These are phyloP conservation scores for Drosophila picticornis DNA, from an alignment of 2,888 invertebrate genomes.

Conservation along the genomic window DNA sequence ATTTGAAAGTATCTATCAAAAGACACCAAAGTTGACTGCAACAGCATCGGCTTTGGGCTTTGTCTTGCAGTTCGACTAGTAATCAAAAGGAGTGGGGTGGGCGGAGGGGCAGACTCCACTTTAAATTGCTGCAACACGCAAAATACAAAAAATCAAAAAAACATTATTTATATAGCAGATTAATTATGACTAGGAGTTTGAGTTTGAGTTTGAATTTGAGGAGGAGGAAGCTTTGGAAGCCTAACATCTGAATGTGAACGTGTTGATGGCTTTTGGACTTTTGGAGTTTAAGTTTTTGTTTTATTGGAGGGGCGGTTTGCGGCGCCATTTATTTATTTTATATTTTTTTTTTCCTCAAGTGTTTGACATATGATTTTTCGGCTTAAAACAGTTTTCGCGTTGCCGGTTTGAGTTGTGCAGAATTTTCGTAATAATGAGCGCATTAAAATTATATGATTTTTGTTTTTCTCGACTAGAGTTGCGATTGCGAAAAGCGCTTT, in stretches of 20 bases:
- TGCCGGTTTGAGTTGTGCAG: conserved; percentile 67
- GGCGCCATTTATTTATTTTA: conserved; percentile 12
- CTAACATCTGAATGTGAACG: conserved; percentile 61
- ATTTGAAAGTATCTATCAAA: conserved; percentile 71
- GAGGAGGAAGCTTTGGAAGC: conserved; percentile 57
- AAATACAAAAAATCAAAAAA: conserved; percentile 16
- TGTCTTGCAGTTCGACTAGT: conserved; percentile 44
- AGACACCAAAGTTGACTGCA: conserved; percentile 48
- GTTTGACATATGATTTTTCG: conserved; percentile 75
- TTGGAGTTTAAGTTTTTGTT: conserved; percentile 37
- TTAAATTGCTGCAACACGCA: conserved; percentile 79
- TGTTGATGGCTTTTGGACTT: conserved; percentile 64
- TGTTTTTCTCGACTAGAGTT: conserved; percentile 8
- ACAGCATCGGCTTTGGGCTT: conserved; percentile 57
- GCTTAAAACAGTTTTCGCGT: conserved; percentile 65
- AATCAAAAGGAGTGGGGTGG: conserved; percentile 54
- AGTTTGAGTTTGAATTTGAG: conserved; percentile 30
- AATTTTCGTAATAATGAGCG: conserved; percentile 78
- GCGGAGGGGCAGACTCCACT: conserved; percentile 48
- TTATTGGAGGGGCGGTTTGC: conserved; percentile 33
- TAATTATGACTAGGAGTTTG: conserved; percentile 64
- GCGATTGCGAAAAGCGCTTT: conserved; percentile 51
- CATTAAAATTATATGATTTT: conserved; percentile 49
- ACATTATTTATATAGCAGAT: conserved; percentile 62
- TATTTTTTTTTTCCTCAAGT: conserved; percentile 39